Conservation (phyloP, 2,888 invertebrate genomes). For the Eledone cirrhosa region DNA sequence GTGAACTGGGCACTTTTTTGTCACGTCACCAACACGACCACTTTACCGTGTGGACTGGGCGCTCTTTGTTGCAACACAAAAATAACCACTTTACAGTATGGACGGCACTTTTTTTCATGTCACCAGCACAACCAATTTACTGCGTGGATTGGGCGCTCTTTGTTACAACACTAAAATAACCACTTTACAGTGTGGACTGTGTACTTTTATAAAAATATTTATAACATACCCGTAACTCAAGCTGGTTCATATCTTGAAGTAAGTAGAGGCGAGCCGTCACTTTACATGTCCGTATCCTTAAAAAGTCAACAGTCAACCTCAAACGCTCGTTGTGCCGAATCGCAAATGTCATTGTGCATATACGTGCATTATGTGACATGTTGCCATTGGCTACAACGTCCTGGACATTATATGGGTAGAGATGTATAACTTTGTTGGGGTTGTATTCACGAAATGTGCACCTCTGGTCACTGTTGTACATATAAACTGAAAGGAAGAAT, state of each 20-base stretch:
- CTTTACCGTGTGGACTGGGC: too few relatives aligned
- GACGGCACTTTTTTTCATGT: too few relatives aligned
- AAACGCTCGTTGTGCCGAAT: background rate
- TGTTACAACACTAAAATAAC: too few relatives aligned
- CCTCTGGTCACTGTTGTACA: background rate
- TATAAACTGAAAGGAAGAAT: background rate
- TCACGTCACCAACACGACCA: too few relatives aligned
- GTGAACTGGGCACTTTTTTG: too few relatives aligned
- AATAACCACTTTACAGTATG: too few relatives aligned
- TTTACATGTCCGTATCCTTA: background rate
- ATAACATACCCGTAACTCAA: background rate
- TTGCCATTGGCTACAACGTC: background rate
- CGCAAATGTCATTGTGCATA: constrained; percentile 8
- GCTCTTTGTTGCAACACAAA: too few relatives aligned
- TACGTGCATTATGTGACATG: background rate
- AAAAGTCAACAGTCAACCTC: background rate
- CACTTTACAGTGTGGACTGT: too few relatives aligned
- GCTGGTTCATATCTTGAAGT: background rate
- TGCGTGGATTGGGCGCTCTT: too few relatives aligned
- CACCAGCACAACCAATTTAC: too few relatives aligned
- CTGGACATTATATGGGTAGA: background rate
- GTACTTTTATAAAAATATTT: too few relatives aligned
- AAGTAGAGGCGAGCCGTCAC: constrained; percentile 3
- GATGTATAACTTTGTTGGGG: constrained; percentile 22
- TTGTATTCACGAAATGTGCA: constrained; percentile 25